These are phyloP conservation scores for Myotis myotis DNA, from an alignment of 2,797 vertebrate genomes.

Conservation along the genomic window DNA sequence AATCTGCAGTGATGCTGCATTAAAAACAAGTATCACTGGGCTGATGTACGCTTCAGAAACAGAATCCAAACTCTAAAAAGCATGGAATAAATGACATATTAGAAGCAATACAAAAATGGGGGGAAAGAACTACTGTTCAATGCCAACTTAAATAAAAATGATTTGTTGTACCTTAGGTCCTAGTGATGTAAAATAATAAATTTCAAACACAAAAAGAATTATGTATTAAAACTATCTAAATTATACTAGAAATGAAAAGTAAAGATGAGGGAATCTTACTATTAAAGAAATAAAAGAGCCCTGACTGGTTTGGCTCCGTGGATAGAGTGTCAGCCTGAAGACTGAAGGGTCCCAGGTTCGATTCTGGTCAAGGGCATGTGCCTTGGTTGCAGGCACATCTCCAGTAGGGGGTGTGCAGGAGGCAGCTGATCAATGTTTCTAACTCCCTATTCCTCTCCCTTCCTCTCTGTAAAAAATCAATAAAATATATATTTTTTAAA, in stretches of 20 bases:
- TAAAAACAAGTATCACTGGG: not conserved
- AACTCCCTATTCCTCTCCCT: too few relatives aligned
- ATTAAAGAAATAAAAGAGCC: not conserved
- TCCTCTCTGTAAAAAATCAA: too few relatives aligned
- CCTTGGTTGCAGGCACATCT: too few relatives aligned
- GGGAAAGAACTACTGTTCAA: not conserved
- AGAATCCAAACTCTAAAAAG: not conserved
- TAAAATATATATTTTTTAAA: too few relatives aligned
- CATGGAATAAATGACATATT: not conserved
- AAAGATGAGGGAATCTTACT: not conserved
- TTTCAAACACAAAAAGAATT: conserved; percentile 19
- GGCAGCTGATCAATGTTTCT: too few relatives aligned
- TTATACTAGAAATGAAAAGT: conserved; percentile 1
- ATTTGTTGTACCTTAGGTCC: not conserved
- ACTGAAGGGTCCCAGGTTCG: too few relatives aligned
- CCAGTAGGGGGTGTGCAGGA: too few relatives aligned
- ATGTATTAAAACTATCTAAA: not conserved
- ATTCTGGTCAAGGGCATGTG: too few relatives aligned
- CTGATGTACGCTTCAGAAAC: not conserved
- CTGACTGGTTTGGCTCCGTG: too few relatives aligned
- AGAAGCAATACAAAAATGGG: not conserved
- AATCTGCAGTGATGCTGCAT: not conserved
- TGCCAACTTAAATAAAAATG: not conserved
- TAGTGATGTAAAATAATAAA: conserved; percentile 13
- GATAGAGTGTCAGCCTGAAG: too few relatives aligned